Base-by-base conservation (phyloP, 2,113 vertebrate species). In the Nycticorax nycticorax region DNA sequence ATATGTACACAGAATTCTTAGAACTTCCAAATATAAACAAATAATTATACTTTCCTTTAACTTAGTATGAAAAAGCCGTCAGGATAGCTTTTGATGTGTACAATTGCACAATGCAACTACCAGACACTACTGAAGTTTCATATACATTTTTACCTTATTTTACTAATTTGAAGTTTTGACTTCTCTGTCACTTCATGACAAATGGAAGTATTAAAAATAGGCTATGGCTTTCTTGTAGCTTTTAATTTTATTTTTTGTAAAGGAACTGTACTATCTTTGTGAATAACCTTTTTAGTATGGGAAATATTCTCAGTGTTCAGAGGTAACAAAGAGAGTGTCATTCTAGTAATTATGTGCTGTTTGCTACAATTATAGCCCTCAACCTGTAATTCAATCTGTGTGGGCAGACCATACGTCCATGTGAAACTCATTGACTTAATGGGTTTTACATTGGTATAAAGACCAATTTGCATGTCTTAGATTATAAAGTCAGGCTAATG, bases 21-120 rank as follows among this genome's bases (percentile, higher is more conserved):
- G 97, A 97, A 97, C 90, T 95, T 95, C 79, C 56, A 91, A 95
- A 98, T 96, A 96, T 95, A 98, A 98, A 97, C 97, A 98, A 97
- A 97, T 97, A 96, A 96, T 98, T 83, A 13, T 81, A 92, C 71
- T 96, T 68, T 35, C 74, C 93, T 97, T 96, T 97, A 96, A 95
- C 95, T 96, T 96, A 47, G 71, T 96, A 96, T 83, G 88, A 97
- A 93, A 85, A 96, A 97, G 88, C 97, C 97, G 97, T 97, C 97
- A 90, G 85, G 82, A 33, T 60, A 35, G 57, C 83, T 95, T 97
- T 97, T 97, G 96, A 98, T 96, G 92, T 95, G 84, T 88, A 93
- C 95, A 97, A 88, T 32, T 92, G 92, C 85, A 97, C 88, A 96
- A 86, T 91, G 78, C 60, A 91, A 52, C 88, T 93, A 92, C 62